Conservation (phyloP, 2,888 invertebrate genomes). For the Epistrophe grossulariae region DNA sequence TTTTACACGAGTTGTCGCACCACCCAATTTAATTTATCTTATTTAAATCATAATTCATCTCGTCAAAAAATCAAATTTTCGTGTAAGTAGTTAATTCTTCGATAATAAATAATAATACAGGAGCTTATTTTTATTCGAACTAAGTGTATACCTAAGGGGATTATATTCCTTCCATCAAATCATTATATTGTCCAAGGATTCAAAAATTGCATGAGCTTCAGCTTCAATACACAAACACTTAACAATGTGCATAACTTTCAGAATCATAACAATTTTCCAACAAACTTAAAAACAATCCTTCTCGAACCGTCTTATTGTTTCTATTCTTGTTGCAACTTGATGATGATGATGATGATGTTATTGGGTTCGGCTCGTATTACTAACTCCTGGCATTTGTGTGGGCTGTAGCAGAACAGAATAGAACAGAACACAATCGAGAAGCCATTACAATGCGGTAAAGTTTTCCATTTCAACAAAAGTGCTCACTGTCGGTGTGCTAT, state of each 20-base stretch:
- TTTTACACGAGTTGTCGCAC: no score
- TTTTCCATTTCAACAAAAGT: constrained; percentile 40
- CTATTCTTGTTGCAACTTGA: background rate
- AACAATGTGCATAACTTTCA: constrained; percentile 38
- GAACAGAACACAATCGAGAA: constrained; percentile 54
- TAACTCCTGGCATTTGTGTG: constrained; percentile 20
- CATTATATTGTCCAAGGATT: constrained; percentile 11
- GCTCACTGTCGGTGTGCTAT: constrained; percentile 33
- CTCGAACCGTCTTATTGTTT: constrained; percentile 30
- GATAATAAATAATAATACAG: no score
- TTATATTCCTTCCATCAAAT: constrained; percentile 13
- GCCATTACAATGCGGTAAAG: constrained; percentile 60
- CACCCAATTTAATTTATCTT: no score
- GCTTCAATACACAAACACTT: constrained; percentile 12
- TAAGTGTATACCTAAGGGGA: background rate
- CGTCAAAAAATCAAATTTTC: no score
- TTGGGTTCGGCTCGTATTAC: constrained; percentile 39
- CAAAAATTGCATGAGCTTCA: background rate
- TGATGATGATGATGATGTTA: constrained; percentile 2
- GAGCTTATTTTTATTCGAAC: background rate
- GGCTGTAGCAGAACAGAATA: background rate
- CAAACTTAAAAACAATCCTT: constrained; percentile 54
- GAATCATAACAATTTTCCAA: constrained; percentile 57
- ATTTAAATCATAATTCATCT: no score
- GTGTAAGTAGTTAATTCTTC: no score